These are phyloP conservation scores for Campoletis raptor DNA, from an alignment of 2,888 invertebrate genomes.

Conservation along the genomic window DNA sequence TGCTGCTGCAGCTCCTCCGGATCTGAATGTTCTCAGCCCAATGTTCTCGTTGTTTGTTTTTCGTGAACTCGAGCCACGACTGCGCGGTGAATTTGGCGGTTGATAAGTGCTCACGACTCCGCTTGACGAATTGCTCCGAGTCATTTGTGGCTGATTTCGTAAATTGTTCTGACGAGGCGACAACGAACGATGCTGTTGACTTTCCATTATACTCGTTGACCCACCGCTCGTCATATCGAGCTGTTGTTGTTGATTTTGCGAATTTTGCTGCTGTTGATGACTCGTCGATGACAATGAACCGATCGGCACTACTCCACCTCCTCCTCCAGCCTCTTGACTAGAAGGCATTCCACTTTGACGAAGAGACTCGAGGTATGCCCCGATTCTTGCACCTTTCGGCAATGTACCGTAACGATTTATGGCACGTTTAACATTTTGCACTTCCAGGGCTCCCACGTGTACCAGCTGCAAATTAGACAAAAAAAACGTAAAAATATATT, in stretches of 20 bases:
- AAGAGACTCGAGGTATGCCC: slow-evolving; percentile 97
- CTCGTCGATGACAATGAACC: slow-evolving; percentile 1
- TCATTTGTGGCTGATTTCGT: slow-evolving; percentile 92
- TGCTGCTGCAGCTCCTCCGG: slow-evolving; percentile 56
- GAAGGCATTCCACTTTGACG: slow-evolving; percentile 90
- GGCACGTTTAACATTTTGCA: slow-evolving; percentile 97
- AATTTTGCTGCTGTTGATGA: slow-evolving; percentile 65
- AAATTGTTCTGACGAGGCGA: slow-evolving; percentile 88
- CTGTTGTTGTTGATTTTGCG: slow-evolving; percentile 61
- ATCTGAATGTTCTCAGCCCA: slow-evolving; percentile 85
- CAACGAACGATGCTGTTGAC: slow-evolving; percentile 86
- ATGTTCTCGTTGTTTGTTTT: slow-evolving; percentile 84
- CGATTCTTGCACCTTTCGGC: slow-evolving; percentile 98
- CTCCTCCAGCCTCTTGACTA: slow-evolving; percentile 80
- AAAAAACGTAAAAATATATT: slow-evolving; percentile 35
- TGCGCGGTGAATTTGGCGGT: slow-evolving; percentile 88
- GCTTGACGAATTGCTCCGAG: slow-evolving; percentile 94
- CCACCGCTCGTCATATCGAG: slow-evolving; percentile 71
- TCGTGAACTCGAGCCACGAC: slow-evolving; percentile 74
- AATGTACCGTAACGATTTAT: slow-evolving; percentile 98
- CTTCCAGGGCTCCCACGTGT: slow-evolving; percentile 96
- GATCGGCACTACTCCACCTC: not conserved
- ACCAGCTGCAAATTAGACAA: slow-evolving; percentile 85
- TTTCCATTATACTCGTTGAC: slow-evolving; percentile 80
- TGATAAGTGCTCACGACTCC: slow-evolving; percentile 88